A percentile compares a stretch with the other conserved stretches of the same genome.
Conservation (phyloP, 2,888 invertebrate species). For the Herminia tarsipennalis region DNA sequence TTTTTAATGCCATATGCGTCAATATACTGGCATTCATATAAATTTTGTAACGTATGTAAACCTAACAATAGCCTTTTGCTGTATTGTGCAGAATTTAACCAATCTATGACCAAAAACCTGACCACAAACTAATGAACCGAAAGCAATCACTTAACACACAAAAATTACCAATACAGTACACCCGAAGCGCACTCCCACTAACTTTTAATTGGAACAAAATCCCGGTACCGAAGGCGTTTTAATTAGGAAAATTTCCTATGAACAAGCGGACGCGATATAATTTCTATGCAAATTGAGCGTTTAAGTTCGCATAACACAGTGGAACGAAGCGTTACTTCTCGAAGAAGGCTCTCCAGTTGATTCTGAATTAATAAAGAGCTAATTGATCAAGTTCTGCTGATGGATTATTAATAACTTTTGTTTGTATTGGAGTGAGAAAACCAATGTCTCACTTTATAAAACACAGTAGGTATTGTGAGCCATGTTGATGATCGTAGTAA, state of each 20-base stretch:
- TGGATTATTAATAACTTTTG: conserved; percentile 30
- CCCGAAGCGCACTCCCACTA: conserved; percentile 57
- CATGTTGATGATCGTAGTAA: too few relatives aligned
- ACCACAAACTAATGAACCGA: conserved; percentile 10
- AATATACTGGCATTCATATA: too few relatives aligned
- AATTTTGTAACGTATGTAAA: too few relatives aligned
- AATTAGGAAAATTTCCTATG: conserved; percentile 84
- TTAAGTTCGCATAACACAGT: conserved; percentile 77
- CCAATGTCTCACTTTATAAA: not conserved
- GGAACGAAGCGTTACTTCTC: conserved; percentile 45
- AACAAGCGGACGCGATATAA: conserved; percentile 82
- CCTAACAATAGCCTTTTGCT: not conserved
- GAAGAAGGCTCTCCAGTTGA: conserved; percentile 49
- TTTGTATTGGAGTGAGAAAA: conserved; percentile 21
- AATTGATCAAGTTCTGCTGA: conserved; percentile 49
- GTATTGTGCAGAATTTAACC: too few relatives aligned
- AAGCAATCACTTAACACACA: conserved; percentile 24
- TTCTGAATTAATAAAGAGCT: conserved; percentile 62
- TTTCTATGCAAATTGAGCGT: conserved; percentile 84
- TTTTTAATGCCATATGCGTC: too few relatives aligned
- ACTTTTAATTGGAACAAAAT: conserved; percentile 85
- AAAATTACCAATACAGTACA: conserved; percentile 60
- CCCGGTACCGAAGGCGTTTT: conserved; percentile 80
- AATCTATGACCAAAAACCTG: conserved; percentile 6
- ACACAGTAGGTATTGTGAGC: too few relatives aligned